A percentile compares a stretch with the other conserved stretches of the same genome.
Evolutionary conservation across 1,140 invertebrate genomes (phyloP).

Genomic region (Conus ventricosus): DNA sequence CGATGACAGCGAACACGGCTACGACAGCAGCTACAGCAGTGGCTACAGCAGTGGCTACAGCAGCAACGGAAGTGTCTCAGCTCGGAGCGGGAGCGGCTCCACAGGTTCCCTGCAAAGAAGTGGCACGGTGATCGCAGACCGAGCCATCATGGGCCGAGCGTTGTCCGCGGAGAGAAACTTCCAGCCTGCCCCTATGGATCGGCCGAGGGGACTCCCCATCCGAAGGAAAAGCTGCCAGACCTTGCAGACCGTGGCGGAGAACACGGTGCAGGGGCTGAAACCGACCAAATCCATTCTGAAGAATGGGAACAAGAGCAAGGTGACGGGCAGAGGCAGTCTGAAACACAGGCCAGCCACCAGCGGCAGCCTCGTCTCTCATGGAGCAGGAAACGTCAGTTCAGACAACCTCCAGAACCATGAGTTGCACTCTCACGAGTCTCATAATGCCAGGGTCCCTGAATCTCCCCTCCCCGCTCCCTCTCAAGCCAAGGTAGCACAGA

Average conservation of each 20-base stretch:
- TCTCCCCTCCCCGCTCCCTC: neutral
- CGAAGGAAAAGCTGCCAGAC: conserved; percentile 23
- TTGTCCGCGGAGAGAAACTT: conserved; percentile 15
- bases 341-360: neutral
- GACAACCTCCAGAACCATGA: neutral
- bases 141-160: neutral
- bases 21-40: conserved; percentile 17
- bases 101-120: conserved; percentile 21
- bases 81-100: neutral
- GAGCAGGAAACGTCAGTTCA: neutral
- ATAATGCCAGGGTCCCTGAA: neutral
- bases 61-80: conserved; percentile 1
- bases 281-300: neutral
- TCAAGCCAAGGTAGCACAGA: too few species aligned
- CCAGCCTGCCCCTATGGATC: neutral
- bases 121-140: neutral
- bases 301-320: conserved; percentile 17
- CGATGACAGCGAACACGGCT: conserved; percentile 17
- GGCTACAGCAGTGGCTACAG: conserved; percentile 29
- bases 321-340: neutral
- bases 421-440: neutral
- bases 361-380: neutral
- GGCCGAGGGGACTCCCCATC: neutral
- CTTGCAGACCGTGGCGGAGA: conserved; percentile 30
- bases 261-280: neutral